Evolutionary conservation across 2,797 vertebrate species (phyloP).

Genomic region (Rhabdomys pumilio): DNA sequence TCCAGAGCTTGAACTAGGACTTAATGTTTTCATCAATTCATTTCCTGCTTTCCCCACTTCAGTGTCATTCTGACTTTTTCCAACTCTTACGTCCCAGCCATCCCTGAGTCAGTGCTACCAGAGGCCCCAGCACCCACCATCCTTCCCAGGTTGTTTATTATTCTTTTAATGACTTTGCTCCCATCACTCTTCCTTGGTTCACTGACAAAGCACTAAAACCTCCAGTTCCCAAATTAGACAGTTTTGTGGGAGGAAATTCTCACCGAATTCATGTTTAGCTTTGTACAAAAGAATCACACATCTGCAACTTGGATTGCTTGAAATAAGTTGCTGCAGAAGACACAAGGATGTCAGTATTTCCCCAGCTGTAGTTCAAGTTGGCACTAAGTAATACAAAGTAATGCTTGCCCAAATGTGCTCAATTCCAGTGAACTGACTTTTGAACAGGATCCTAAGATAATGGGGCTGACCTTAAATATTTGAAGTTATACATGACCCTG

Average conservation of each 20-base stretch:
- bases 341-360: too few relatives aligned
- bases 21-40: slow-evolving; percentile 1
- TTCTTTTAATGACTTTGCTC: slow-evolving; percentile 52
- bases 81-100: background rate
- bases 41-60: background rate
- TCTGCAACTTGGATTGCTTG: slow-evolving; percentile 48
- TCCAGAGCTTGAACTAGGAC: background rate
- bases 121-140: background rate
- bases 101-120: slow-evolving; percentile 9
- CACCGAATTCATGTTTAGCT: slow-evolving; percentile 47
- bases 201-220: slow-evolving; percentile 57
- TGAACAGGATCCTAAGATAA: background rate
- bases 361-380: background rate
- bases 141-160: slow-evolving; percentile 51
- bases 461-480: background rate
- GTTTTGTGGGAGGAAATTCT: slow-evolving; percentile 71
- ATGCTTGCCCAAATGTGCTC: background rate
- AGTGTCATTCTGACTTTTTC: slow-evolving; percentile 37
- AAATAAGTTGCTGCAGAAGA: slow-evolving; percentile 37
- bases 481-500: background rate
- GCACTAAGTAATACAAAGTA: background rate
- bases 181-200: slow-evolving; percentile 30
- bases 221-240: slow-evolving; percentile 69
- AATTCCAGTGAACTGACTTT: background rate
- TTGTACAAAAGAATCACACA: slow-evolving; percentile 63